Conservation (phyloP, 2,113 vertebrate species). For the Acanthisitta chloris region DNA sequence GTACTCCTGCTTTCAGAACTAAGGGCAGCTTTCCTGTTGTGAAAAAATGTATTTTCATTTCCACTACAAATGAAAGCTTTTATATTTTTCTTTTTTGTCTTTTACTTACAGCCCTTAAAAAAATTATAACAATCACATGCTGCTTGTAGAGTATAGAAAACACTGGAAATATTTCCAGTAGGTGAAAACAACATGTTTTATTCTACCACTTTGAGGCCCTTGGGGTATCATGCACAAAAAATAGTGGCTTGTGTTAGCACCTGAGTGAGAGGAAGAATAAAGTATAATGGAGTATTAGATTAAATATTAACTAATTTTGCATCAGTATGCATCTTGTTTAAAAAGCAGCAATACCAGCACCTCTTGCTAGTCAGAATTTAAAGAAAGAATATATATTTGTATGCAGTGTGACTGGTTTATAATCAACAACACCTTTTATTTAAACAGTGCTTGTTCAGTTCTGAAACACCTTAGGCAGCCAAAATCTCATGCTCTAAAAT, state of each 20-base stretch:
- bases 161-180: not conserved
- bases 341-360: not conserved
- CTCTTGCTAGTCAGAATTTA: not conserved
- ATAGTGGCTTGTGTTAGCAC: not conserved
- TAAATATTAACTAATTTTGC: not conserved
- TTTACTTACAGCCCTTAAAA: not conserved
- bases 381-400: not conserved
- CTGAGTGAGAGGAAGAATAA: not conserved
- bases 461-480: not conserved
- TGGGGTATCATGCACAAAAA: not conserved
- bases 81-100: not conserved
- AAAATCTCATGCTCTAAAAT: not conserved
- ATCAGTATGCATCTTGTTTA: not conserved
- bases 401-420: not conserved
- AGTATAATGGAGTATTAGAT: not conserved
- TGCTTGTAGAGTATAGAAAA: conserved; percentile 2
- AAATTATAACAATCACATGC: not conserved
- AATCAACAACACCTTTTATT: not conserved
- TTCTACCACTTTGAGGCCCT: not conserved
- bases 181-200: conserved; percentile 21
- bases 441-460: not conserved
- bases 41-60: not conserved
- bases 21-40: not conserved
- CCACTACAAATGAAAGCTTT: not conserved
- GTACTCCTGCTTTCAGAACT: not conserved